A percentile compares a stretch with the other conserved stretches of the same genome.
Conservation (phyloP, 2,797 vertebrate species). For the Urosaurus nigricauda region DNA sequence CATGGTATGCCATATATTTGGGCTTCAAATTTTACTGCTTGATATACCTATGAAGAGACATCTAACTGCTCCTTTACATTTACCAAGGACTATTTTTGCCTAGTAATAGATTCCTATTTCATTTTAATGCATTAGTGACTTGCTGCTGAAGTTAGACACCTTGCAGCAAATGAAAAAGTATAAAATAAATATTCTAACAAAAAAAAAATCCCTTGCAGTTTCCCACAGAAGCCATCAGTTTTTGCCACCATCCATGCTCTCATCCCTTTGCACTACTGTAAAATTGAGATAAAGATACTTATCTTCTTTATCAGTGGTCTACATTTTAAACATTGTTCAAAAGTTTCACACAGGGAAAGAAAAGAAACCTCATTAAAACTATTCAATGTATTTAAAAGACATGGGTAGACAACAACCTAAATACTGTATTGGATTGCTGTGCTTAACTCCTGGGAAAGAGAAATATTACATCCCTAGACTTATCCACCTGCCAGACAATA, state of each 20-base stretch:
- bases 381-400: conserved; percentile 29
- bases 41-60: conserved; percentile 58
- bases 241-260: conserved; percentile 14
- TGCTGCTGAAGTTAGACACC: conserved; percentile 41
- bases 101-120: conserved; percentile 11
- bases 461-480: conserved; percentile 1
- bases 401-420: not conserved
- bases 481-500: not conserved
- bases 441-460: not conserved
- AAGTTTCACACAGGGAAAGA: not conserved
- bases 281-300: conserved; percentile 31
- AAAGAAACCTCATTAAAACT: rapidly evolving
- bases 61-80: conserved; percentile 60
- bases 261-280: not conserved
- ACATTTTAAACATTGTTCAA: not conserved
- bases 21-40: conserved; percentile 33
- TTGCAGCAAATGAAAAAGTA: conserved; percentile 23
- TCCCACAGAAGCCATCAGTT: conserved; percentile 37
- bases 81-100: conserved; percentile 50
- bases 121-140: conserved; percentile 49
- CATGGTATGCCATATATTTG: conserved; percentile 21
- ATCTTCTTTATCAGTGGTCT: conserved; percentile 30
- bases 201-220: conserved; percentile 18
- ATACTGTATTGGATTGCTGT: conserved; percentile 4
- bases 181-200: conserved; percentile 19